Base-by-base conservation (phyloP, 2,797 vertebrate species). In the Labroides dimidiatus region DNA sequence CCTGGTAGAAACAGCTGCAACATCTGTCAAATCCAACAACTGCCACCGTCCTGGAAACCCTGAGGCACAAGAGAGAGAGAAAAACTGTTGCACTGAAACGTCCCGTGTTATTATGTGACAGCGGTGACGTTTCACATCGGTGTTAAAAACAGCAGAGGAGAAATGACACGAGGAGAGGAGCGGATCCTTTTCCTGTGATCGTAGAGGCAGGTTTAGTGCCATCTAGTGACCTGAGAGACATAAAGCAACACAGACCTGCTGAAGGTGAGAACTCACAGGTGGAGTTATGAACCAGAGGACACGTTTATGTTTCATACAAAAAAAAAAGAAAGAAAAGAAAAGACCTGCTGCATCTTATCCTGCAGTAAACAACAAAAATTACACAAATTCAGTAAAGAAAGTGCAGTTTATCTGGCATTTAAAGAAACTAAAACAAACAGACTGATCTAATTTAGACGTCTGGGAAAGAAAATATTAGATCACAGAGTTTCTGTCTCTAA, bases 21-120 rank as follows among this genome's bases (percentile, higher is more conserved):
- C 79, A 83, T 81, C 78, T 87, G 86, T 81, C 77, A 81, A 12
- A 49, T 72, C 49, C 51, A 64, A 78, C 82, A 75, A 72, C 71
- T 37, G 43, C 43, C 57, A 73, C 63, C 20, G 59, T 69, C 72
- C 48, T 27, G 63, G 74, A 51, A 75, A 49, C 37, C 80, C 75
- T 0, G 55, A 69, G 64, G 87, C 44, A 10, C 33, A 9, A 59
- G 10, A 51, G 24, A 30, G 17, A 17, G 0, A 51, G n/a, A 30
- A 30, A 45, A 23, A 52, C 49, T 43, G 70, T 52, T 9, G 42
- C 52, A 27, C 50, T 61, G 50, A 19, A 57, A 21, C 42, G 21
- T 54, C 54, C 37, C 37, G 45, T 48, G 56, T 51, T 65, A 19
- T 43, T 50, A 44, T 64, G 47, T 51, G 84, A 78, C 73, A 75